phyloP scores from a whole-genome alignment of 2,113 vertebrate genomes.

The Suncus etruscus region DNA sequence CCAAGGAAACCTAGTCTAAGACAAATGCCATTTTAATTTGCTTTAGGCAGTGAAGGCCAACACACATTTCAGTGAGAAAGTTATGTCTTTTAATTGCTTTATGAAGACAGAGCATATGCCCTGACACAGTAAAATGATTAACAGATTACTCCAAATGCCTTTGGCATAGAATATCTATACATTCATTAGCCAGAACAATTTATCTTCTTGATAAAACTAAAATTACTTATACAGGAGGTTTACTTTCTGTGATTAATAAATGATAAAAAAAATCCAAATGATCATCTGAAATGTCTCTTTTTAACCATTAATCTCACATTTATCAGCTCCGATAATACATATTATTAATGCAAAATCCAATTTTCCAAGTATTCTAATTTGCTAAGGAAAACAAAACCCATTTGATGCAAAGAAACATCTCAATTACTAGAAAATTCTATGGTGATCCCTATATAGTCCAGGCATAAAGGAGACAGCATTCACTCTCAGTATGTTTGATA shows the following conservation, averaged over 20 bases:
- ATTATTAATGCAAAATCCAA: slow-evolving; percentile 85
- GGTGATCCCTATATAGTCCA: slow-evolving; percentile 67
- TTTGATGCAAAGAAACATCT: slow-evolving; percentile 75
- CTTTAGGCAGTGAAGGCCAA: slow-evolving; percentile 86
- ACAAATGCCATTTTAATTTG: slow-evolving; percentile 87
- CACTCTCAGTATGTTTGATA: slow-evolving; percentile 71
- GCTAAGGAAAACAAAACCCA: slow-evolving; percentile 77
- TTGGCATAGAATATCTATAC: slow-evolving; percentile 90
- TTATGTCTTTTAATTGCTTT: slow-evolving; percentile 89
- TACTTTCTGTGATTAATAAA: slow-evolving; percentile 91
- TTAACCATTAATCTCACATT: slow-evolving; percentile 88
- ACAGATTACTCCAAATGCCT: slow-evolving; percentile 89
- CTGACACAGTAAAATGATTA: slow-evolving; percentile 91
- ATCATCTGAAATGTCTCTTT: slow-evolving; percentile 88
- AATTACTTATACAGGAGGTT: slow-evolving; percentile 90
- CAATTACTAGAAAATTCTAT: slow-evolving; percentile 69
- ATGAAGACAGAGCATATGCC: slow-evolving; percentile 90
- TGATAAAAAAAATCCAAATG: slow-evolving; percentile 91
- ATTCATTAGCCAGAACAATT: slow-evolving; percentile 90
- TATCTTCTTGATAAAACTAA: slow-evolving; percentile 91
- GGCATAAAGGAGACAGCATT: slow-evolving; percentile 1
- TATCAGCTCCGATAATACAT: slow-evolving; percentile 85
- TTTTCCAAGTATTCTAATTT: slow-evolving; percentile 85
- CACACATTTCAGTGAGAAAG: slow-evolving; percentile 83
- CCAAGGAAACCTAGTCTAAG: slow-evolving; percentile 75